Evolutionary conservation across 2,113 vertebrate species (phyloP).

Genomic region (Propithecus coquereli): DNA sequence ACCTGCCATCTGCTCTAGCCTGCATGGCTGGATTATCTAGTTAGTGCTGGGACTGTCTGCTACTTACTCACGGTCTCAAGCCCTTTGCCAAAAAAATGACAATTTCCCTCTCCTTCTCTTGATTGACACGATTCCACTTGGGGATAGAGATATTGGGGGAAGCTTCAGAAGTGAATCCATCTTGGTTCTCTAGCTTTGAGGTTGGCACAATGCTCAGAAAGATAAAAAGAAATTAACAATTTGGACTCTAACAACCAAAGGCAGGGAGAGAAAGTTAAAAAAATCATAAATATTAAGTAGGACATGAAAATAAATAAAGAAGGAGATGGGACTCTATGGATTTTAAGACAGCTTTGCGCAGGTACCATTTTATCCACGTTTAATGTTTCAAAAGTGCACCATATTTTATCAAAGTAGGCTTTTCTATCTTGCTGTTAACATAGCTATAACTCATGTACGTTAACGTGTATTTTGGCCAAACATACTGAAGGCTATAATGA

Average conservation of each 20-base stretch:
- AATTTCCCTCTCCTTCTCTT: constrained; percentile 8
- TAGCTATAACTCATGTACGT: neutral
- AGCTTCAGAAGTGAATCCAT: constrained; percentile 19
- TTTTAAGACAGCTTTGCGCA: neutral
- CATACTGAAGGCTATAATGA: neutral
- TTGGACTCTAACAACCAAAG: neutral
- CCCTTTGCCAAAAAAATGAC: constrained; percentile 35
- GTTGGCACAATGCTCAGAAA: neutral
- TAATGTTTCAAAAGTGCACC: neutral
- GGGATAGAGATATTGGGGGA: neutral
- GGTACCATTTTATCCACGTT: neutral
- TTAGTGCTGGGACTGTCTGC: constrained; percentile 52
- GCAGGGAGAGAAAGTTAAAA: neutral
- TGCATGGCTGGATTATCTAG: constrained; percentile 46
- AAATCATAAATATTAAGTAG: neutral
- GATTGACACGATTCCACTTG: neutral
- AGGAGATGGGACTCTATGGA: neutral
- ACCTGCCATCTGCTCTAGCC: constrained; percentile 68
- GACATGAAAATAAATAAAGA: constrained; percentile 12
- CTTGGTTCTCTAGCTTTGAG: constrained; percentile 38
- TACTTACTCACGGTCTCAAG: constrained; percentile 64
- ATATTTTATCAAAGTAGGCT: neutral
- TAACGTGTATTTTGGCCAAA: neutral
- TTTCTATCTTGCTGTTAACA: neutral
- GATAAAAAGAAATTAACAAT: constrained; percentile 16